Conservation (phyloP, 2,797 vertebrate genomes). For the Poeciliopsis infans region DNA sequence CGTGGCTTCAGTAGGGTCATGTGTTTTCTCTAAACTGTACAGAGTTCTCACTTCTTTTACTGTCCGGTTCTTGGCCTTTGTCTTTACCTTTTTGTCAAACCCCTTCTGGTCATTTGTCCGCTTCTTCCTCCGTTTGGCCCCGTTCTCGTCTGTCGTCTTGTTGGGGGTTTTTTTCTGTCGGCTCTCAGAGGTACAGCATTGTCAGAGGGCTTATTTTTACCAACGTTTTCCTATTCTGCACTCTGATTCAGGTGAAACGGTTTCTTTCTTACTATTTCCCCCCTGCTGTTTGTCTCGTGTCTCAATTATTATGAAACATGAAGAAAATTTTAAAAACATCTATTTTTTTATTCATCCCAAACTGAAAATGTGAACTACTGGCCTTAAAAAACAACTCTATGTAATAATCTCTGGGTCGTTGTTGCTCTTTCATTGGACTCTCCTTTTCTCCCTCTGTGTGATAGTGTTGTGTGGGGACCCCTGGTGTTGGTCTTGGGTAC, state of each 20-base stretch:
- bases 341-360: neutral
- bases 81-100: conserved; percentile 60
- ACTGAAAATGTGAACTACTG: conserved; percentile 29
- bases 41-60: neutral
- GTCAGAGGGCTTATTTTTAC: conserved; percentile 98
- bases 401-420: conserved; percentile 27
- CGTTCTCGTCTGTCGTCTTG: conserved; percentile 57
- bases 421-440: conserved; percentile 73
- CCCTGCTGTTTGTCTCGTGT: conserved; percentile 34
- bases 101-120: conserved; percentile 33
- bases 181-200: conserved; percentile 91
- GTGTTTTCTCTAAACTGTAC: neutral
- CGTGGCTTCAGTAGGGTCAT: conserved; percentile 14
- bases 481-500: conserved; percentile 86
- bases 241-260: conserved; percentile 92
- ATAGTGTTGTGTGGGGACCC: conserved; percentile 84
- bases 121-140: conserved; percentile 54
- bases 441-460: conserved; percentile 83
- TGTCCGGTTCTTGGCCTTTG: conserved; percentile 66
- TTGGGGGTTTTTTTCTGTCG: conserved; percentile 51
- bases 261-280: conserved; percentile 64
- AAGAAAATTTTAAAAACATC: conserved; percentile 1
- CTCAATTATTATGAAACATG: conserved; percentile 36
- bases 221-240: conserved; percentile 95
- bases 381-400: conserved; percentile 30